A percentile compares a stretch with the other conserved stretches of the same genome.
Conservation (phyloP, 2,797 vertebrate genomes). For the Spheniscus humboldti region DNA sequence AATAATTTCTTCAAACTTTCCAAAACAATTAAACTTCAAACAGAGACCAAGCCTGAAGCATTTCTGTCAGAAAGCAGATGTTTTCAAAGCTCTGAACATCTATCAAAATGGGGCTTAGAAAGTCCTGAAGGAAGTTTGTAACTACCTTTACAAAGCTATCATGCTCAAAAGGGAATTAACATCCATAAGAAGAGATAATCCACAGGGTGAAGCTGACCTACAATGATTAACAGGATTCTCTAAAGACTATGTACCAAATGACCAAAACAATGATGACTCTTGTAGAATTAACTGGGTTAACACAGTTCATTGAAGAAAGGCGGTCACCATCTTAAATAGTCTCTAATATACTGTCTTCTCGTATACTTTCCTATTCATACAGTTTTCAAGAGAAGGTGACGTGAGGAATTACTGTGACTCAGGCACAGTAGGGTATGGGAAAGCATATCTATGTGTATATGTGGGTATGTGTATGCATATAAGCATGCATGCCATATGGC, state of each 20-base stretch:
- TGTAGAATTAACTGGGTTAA: background rate
- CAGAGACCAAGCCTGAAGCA: background rate
- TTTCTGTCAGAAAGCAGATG: conserved; percentile 11
- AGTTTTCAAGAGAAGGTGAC: background rate
- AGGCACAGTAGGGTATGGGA: background rate
- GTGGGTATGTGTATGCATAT: background rate
- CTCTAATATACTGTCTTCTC: background rate
- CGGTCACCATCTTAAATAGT: background rate
- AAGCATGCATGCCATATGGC: background rate
- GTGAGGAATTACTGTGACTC: background rate
- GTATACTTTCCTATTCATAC: background rate
- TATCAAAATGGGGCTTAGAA: background rate
- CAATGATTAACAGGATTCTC: background rate
- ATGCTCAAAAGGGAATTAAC: background rate
- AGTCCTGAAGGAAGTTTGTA: background rate
- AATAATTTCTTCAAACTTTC: background rate
- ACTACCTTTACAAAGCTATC: background rate
- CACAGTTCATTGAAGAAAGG: background rate
- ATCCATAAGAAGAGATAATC: background rate
- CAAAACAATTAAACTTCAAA: conserved; percentile 33
- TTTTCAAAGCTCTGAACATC: background rate
- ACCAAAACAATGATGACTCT: background rate
- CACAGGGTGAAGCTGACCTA: background rate
- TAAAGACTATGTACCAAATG: background rate
- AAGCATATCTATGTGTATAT: background rate